phyloP scores from a whole-genome alignment of 2,113 vertebrate species.

The Zingel zingel region DNA sequence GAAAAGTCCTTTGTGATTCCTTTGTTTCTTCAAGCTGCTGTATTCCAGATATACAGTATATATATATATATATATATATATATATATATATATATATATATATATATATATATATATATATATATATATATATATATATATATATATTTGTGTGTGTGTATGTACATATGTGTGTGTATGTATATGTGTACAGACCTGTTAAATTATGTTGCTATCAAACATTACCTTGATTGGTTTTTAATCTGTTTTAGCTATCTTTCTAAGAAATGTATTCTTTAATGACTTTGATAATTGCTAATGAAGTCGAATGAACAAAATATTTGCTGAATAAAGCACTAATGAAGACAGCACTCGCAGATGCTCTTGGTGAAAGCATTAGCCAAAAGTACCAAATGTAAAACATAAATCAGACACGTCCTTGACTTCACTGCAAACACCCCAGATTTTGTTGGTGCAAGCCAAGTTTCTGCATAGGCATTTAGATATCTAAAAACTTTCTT shows the following conservation, averaged over 20 bases:
- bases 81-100: too few relatives aligned
- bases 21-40: background rate
- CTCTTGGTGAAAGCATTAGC: background rate
- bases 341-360: background rate
- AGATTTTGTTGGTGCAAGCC: background rate
- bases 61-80: background rate
- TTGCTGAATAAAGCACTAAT: background rate
- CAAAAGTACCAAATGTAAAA: conserved; percentile 6
- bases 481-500: background rate
- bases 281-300: background rate
- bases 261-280: background rate
- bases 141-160: too few relatives aligned
- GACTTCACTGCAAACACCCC: background rate
- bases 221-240: background rate
- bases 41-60: background rate
- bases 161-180: too few relatives aligned
- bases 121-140: too few relatives aligned
- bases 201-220: background rate
- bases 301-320: background rate
- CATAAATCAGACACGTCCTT: background rate
- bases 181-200: background rate
- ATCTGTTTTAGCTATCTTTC: background rate
- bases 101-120: too few relatives aligned
- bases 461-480: background rate
- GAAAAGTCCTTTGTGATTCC: conserved; percentile 14